Conservation (phyloP, 1,140 invertebrate species). For the Aphelenchoides avenae region DNA sequence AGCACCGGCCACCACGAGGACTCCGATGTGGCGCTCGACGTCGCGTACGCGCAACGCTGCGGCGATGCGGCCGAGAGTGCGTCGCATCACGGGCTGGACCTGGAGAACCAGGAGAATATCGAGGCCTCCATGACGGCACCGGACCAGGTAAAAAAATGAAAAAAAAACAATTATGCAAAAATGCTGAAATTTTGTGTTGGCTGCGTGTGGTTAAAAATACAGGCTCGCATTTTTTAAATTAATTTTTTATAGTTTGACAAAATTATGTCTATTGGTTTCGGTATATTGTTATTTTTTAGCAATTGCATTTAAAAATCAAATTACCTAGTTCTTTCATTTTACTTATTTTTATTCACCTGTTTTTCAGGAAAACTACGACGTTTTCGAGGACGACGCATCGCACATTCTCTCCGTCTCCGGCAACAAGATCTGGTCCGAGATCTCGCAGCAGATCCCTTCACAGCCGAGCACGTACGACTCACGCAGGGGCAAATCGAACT, state of each 20-base stretch:
- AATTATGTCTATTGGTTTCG: no score
- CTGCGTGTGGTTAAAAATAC: no score
- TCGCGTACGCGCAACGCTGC: background rate
- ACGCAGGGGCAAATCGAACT: background rate
- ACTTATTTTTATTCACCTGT: no score
- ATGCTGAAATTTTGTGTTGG: background rate
- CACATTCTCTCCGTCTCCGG: background rate
- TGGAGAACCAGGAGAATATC: background rate
- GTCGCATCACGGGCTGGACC: background rate
- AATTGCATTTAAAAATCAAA: no score
- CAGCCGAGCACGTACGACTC: slow-evolving; percentile 24
- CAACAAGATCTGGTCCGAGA: slow-evolving; percentile 18
- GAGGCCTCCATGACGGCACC: background rate
- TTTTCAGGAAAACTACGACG: no score
- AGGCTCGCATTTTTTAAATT: no score
- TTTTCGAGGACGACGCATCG: no score
- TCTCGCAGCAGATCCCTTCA: slow-evolving; percentile 26
- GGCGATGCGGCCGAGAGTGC: background rate
- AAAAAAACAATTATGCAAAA: background rate
- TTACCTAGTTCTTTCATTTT: no score
- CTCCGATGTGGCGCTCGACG: background rate
- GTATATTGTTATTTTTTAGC: no score
- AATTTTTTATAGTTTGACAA: no score
- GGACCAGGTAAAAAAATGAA: background rate
- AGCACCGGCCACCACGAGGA: background rate